Evolutionary conservation across 2,113 vertebrate species (phyloP).

Genomic region (Zosterops hypoxanthus): DNA sequence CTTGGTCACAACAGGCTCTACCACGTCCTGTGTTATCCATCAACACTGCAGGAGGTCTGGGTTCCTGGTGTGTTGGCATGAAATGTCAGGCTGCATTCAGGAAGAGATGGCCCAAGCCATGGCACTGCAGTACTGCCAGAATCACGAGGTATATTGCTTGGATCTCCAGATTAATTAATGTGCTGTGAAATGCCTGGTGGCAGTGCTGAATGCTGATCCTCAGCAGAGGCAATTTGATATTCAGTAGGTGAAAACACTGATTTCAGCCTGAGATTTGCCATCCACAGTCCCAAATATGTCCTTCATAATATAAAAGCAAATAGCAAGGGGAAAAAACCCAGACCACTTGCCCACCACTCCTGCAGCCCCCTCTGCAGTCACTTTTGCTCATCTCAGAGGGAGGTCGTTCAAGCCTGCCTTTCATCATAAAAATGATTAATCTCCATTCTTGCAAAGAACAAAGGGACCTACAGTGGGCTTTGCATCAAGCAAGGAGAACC

Average conservation of each 20-base stretch:
- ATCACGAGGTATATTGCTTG: rapidly evolving
- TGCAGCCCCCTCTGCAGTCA: background rate
- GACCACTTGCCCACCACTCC: background rate
- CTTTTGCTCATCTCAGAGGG: background rate
- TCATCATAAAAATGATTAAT: background rate
- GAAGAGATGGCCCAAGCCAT: background rate
- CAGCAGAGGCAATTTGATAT: background rate
- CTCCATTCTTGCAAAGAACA: background rate
- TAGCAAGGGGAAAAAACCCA: background rate
- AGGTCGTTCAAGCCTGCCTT: background rate
- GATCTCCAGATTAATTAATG: background rate
- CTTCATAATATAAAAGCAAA: background rate
- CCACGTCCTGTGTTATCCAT: background rate
- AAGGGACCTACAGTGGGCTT: background rate
- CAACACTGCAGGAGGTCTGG: background rate
- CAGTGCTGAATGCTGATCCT: background rate
- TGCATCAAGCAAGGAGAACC: background rate
- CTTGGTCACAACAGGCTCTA: background rate
- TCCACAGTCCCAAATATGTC: background rate
- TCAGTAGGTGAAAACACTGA: background rate
- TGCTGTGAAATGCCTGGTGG: background rate
- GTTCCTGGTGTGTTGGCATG: background rate
- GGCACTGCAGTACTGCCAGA: background rate
- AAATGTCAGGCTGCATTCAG: background rate
- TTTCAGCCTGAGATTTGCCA: background rate